Evolutionary conservation across 2,113 vertebrate species (phyloP).

Genomic region (Notiomystis cincta): DNA sequence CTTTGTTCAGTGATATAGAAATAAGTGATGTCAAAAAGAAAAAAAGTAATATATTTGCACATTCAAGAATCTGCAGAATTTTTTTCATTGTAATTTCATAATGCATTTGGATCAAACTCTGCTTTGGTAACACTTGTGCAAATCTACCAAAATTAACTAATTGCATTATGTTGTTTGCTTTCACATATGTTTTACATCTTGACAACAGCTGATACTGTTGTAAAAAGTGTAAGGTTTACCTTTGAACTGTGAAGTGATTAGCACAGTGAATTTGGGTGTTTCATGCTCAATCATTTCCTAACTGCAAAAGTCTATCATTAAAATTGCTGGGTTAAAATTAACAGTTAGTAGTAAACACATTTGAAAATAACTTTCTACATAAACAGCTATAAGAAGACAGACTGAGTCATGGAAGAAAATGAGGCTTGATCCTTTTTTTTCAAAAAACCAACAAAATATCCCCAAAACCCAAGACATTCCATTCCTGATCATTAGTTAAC

Average conservation of each 20-base stretch:
- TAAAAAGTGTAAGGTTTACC: neutral
- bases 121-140: conserved; percentile 24
- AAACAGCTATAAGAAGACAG: neutral
- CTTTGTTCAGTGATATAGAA: neutral
- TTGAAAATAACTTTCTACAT: neutral
- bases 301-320: neutral
- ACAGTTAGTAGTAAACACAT: neutral
- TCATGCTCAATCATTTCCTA: neutral
- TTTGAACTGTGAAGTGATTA: conserved; percentile 23
- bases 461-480: neutral
- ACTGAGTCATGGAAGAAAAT: neutral
- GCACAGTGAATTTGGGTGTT: neutral
- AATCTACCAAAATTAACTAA: conserved; percentile 31
- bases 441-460: fast-evolving
- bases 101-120: neutral
- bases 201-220: neutral
- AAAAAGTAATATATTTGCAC: neutral
- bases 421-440: fast-evolving
- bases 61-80: neutral
- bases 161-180: conserved; percentile 44
- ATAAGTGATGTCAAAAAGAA: neutral
- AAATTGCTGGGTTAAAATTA: neutral
- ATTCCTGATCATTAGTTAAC: neutral
- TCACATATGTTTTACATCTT: neutral
- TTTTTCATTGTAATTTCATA: neutral